Base-by-base conservation (phyloP, 1,140 invertebrate species). In the Pectinophora gossypiella region DNA sequence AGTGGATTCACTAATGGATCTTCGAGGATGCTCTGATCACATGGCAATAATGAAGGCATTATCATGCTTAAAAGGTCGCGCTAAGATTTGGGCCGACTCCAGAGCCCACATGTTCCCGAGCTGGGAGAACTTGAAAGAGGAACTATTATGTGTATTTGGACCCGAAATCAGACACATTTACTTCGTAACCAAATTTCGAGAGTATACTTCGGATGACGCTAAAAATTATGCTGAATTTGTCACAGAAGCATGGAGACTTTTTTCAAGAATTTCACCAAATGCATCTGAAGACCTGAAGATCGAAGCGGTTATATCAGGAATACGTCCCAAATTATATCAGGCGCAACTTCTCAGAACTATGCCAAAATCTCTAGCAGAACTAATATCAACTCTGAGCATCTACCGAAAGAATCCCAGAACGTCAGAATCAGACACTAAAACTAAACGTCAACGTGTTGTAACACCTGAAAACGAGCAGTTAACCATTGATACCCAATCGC, bases 261-360 rank as follows among this genome's bases (percentile, higher is more conserved):
- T 50, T 19, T 36, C 48, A 2, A n/a, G 35, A 20, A 50, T 50
- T 16, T 50, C 48, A 10, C 48, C 48, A 1, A 50, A 40, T 22
- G 48, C 48, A n/a, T 18, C 48, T 10, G 36, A 21, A 2, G 48
- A 50, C 4, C n/a, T 50, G 10, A 19, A 27, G 48, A 16, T 50
- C 3, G 48, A 50, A 16, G 36, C 48, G 5, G 48, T 50, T 12
- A 50, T 50, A 5, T 50, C 48, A 27, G 48, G 48, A n/a, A 50
- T 50, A 19, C 48, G 48, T 3, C 48, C 48, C 19, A 50, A 38
- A 18, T 50, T 19, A 16, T 21, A 21, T 21, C 48, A 50, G 15
- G 13, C 36, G 1, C 32, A 50, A 38, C 13, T 50, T 19, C 48
- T 50, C 5, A 19, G 48, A 22, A 19, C 35, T 38, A 13, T 22